Base-by-base conservation (phyloP, 1,140 invertebrate genomes). In the Dinothrombium tinctorium region DNA sequence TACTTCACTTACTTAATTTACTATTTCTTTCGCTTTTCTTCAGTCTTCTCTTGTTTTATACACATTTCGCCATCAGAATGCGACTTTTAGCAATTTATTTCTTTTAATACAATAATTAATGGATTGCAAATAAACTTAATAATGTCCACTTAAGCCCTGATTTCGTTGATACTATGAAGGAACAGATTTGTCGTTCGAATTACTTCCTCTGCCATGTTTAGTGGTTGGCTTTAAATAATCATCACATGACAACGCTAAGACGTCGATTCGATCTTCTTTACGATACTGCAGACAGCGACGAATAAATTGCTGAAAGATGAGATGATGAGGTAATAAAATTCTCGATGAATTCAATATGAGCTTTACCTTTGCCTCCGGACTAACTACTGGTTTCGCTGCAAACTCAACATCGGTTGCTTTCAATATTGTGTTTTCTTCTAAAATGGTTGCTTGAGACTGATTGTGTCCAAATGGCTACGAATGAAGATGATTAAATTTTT, bases 391-490 rank as follows among this genome's bases (percentile, higher is more conserved):
- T 68, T 96, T 96, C 59, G 86, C 81, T 45, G 89, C 86, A 64
- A 99, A 99, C 62, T 90, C 82, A 52, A 98, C 89, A 62, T 96
- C 90, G 45, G 83, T 95, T 39, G 92, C 92, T 68, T 99, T 98
- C 43, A 99, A 64, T 60, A 99, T 99, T 41, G 89, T 98, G 60
- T 96, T 96, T 63, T 98, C 90, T 67, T 98, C 90, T 56, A 99
- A 68, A 57, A 99, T 98, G 45, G 89, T 95, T 40, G 90, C 89
- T 69, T 99, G 92, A 51, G 87, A 94, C 64, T 95, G 83, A 62
- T 98, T 96, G 64, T 98, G 89, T 38, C 92, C 92, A 63, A 98
- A 98, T 35, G 92, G 92, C 72, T 78, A 52, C 20, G 57, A 54
- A 38, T 22, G 17, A 55, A 51, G 43, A n/a, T n/a, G n/a, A n/a